Percentiles rank a stretch among this genome's conserved stretches.
These are phyloP conservation scores for Macrosiphum euphorbiae DNA, from an alignment of 2,888 invertebrate species.

Conservation along the genomic window DNA sequence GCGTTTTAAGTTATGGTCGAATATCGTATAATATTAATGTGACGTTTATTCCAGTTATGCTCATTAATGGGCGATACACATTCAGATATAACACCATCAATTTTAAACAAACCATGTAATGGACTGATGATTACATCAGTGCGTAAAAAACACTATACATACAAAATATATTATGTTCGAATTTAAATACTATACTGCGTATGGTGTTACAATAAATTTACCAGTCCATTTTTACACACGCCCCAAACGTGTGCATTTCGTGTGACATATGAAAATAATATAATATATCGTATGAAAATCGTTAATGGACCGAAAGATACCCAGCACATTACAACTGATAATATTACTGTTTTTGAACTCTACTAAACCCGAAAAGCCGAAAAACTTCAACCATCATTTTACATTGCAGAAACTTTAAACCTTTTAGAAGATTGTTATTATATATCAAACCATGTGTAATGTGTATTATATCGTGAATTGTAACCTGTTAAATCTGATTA, in stretches of 20 bases:
- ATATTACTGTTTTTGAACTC: background rate
- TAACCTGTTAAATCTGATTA: background rate
- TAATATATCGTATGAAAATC: constrained; percentile 13
- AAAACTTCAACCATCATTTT: background rate
- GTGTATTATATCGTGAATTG: background rate
- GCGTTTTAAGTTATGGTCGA: background rate
- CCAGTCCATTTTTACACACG: background rate
- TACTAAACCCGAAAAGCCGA: background rate
- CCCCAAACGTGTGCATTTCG: background rate
- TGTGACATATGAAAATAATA: constrained; percentile 4
- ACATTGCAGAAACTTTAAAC: background rate
- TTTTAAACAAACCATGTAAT: background rate
- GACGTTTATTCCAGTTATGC: background rate
- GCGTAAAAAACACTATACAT: background rate
- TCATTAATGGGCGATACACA: background rate
- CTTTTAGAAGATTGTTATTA: background rate
- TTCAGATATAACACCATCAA: background rate
- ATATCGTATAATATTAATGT: background rate
- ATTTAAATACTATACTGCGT: background rate
- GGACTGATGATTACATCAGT: background rate
- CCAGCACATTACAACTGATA: background rate
- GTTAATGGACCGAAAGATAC: background rate
- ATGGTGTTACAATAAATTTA: background rate
- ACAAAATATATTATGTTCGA: background rate
- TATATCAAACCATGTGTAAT: background rate